Evolutionary conservation across 2,888 invertebrate species (phyloP).

Genomic region (Drosophila gaucha): DNA sequence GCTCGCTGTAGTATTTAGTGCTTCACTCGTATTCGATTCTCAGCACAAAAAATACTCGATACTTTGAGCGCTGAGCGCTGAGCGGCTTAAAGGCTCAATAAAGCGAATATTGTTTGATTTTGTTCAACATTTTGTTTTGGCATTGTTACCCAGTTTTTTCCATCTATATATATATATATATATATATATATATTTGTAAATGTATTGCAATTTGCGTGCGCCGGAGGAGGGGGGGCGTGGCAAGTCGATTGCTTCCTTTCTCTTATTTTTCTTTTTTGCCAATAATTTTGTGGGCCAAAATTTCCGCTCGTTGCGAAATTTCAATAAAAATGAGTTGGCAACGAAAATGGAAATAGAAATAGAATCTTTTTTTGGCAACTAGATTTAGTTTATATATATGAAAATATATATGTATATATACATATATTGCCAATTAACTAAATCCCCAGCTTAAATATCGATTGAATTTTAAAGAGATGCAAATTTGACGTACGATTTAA

Average conservation of each 20-base stretch:
- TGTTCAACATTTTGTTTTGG: slow-evolving; percentile 40
- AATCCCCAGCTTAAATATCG: background rate
- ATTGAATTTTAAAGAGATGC: slow-evolving; percentile 1
- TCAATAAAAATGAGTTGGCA: slow-evolving; percentile 50
- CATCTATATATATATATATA: background rate
- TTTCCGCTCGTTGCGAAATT: slow-evolving; percentile 45
- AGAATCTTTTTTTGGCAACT: slow-evolving; percentile 27
- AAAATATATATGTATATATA: background rate
- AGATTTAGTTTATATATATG: background rate
- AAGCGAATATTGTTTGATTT: slow-evolving; percentile 68
- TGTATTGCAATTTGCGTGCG: slow-evolving; percentile 51
- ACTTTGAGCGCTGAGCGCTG: slow-evolving; percentile 39
- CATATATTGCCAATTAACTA: background rate
- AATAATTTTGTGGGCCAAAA: slow-evolving; percentile 62
- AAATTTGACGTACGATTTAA: background rate
- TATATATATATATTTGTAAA: slow-evolving; percentile 7
- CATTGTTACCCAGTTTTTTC: slow-evolving; percentile 20
- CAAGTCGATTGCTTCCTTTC: slow-evolving; percentile 7
- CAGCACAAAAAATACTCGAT: slow-evolving; percentile 13
- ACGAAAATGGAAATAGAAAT: slow-evolving; percentile 20
- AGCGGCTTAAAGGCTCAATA: slow-evolving; percentile 73
- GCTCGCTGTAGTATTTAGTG: slow-evolving; percentile 7
- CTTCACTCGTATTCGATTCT: slow-evolving; percentile 8
- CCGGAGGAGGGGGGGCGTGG: slow-evolving; percentile 25
- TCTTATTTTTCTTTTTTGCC: slow-evolving; percentile 1